phyloP scores from a whole-genome alignment of 2,797 vertebrate species.

The Amniataba percoides region DNA sequence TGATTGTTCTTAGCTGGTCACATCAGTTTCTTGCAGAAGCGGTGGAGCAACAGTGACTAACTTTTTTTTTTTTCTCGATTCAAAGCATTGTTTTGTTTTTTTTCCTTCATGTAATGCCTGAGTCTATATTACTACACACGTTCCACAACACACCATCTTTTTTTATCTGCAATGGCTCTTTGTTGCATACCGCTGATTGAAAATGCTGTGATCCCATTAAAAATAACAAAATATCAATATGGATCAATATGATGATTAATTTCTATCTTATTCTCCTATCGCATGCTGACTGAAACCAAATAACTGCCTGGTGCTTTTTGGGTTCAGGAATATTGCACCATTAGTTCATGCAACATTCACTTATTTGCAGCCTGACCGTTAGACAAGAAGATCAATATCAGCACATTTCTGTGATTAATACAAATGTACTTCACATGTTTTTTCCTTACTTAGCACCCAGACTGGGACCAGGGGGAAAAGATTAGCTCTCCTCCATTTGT shows the following conservation, averaged over 20 bases:
- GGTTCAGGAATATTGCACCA: background rate
- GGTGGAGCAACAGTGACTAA: background rate
- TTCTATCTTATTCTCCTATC: background rate
- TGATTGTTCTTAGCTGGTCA: slow-evolving; percentile 54
- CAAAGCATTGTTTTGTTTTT: background rate
- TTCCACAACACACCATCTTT: background rate
- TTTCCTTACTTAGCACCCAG: background rate
- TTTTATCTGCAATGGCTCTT: slow-evolving; percentile 9
- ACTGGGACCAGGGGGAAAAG: background rate
- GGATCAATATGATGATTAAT: slow-evolving; percentile 11
- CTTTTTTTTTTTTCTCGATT: background rate
- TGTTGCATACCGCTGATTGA: slow-evolving; percentile 21
- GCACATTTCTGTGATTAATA: background rate
- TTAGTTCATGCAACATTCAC: background rate
- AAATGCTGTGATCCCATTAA: slow-evolving; percentile 17
- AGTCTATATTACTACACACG: background rate
- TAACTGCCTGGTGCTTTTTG: slow-evolving; percentile 3
- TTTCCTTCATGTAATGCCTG: background rate
- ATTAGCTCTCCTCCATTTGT: background rate
- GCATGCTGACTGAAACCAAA: slow-evolving; percentile 6
- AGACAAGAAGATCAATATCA: background rate
- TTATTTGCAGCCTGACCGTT: background rate
- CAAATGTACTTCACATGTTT: background rate
- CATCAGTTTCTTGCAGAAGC: background rate
- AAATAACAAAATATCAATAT: slow-evolving; percentile 5